phyloP scores from a whole-genome alignment of 2,888 invertebrate genomes.

The Myathropa florea region DNA sequence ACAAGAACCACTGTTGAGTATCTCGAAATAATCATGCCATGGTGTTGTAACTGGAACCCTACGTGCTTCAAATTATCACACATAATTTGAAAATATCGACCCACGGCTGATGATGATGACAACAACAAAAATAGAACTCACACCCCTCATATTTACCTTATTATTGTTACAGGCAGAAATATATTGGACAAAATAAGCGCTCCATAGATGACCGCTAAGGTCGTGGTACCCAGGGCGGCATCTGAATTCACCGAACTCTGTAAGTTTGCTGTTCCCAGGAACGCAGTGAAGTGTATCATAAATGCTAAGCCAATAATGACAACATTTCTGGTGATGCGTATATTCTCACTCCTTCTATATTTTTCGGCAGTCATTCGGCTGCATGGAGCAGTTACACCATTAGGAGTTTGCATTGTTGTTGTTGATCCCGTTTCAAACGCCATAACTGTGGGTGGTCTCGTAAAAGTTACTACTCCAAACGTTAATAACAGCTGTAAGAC shows the following conservation, averaged over 20 bases:
- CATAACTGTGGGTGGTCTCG: background rate
- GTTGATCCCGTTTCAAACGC: slow-evolving; percentile 5
- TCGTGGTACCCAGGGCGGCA: slow-evolving; percentile 90
- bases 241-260: slow-evolving; percentile 93
- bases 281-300: slow-evolving; percentile 95
- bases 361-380: slow-evolving; percentile 69
- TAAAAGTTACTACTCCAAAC: background rate
- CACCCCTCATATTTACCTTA: slow-evolving; percentile 84
- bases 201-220: slow-evolving; percentile 92
- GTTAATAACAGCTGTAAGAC: background rate
- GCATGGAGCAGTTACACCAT: slow-evolving; percentile 5
- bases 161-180: slow-evolving; percentile 91
- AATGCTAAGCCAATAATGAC: slow-evolving; percentile 92
- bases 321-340: slow-evolving; percentile 92
- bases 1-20: slow-evolving; percentile 11
- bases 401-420: slow-evolving; percentile 2
- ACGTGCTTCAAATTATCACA: background rate
- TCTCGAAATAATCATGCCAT: slow-evolving; percentile 14
- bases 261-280: slow-evolving; percentile 91
- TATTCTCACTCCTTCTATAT: slow-evolving; percentile 84
- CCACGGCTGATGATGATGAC: background rate
- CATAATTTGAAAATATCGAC: background rate
- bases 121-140: background rate
- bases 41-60: background rate
- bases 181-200: slow-evolving; percentile 94